phyloP scores from a whole-genome alignment of 2,797 vertebrate genomes.

The Mastacembelus armatus region DNA sequence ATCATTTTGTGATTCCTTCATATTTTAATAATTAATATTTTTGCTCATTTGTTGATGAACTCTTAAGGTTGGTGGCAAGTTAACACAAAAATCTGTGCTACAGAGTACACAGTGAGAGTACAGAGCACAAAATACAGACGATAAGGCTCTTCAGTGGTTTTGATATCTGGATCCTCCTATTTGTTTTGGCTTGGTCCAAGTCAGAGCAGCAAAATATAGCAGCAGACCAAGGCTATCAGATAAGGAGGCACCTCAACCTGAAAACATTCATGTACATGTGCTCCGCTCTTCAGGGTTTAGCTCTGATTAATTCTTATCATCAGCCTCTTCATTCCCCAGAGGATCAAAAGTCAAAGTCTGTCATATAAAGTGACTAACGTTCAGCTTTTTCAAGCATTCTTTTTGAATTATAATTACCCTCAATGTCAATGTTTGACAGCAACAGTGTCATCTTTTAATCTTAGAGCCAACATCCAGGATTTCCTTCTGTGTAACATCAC shows the following conservation, averaged over 20 bases:
- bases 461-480: no score
- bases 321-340: no score
- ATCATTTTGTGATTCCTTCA: neutral
- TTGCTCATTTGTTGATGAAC: neutral
- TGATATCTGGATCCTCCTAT: slow-evolving; percentile 39
- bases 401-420: neutral
- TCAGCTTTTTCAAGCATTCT: slow-evolving; percentile 15
- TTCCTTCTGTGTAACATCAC: no score
- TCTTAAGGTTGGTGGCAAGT: neutral
- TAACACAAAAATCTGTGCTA: slow-evolving; percentile 9
- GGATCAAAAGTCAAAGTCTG: slow-evolving; percentile 8
- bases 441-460: neutral
- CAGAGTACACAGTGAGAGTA: neutral
- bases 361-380: slow-evolving; percentile 5
- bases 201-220: slow-evolving; percentile 49
- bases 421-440: neutral
- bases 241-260: slow-evolving; percentile 41
- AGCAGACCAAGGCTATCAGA: slow-evolving; percentile 63
- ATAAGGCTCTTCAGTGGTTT: slow-evolving; percentile 33
- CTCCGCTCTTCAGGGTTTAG: slow-evolving; percentile 20
- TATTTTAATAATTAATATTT: no score
- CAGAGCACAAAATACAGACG: slow-evolving; percentile 10
- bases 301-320: no score
- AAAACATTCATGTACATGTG: slow-evolving; percentile 50
- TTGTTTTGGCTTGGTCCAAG: slow-evolving; percentile 43